Percentiles rank a stretch among this genome's conserved stretches.
Conservation (phyloP, 2,113 vertebrate genomes). For the Lepisosteus osseus region DNA sequence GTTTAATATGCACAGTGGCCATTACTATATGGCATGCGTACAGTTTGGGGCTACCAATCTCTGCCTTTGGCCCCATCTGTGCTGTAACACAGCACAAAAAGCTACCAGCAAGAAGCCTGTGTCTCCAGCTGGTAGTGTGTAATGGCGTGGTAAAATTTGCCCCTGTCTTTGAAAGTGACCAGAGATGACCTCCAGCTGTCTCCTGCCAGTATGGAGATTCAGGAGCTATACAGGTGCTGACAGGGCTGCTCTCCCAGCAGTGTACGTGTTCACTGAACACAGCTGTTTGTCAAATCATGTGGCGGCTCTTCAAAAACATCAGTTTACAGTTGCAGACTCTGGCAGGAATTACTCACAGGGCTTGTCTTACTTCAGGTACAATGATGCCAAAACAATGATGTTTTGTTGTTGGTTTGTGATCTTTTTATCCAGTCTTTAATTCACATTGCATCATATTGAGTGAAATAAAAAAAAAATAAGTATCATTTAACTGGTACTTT, state of each 20-base stretch:
- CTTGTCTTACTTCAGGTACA: neutral
- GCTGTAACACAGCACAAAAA: too few species aligned
- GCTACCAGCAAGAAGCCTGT: neutral
- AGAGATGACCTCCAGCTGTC: neutral
- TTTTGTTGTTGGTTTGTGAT: neutral
- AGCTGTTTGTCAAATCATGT: constrained; percentile 68
- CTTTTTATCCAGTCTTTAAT: neutral
- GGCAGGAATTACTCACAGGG: constrained; percentile 68
- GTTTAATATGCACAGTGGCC: too few species aligned
- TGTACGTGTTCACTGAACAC: constrained; percentile 59
- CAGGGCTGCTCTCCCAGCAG: constrained; percentile 44
- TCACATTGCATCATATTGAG: neutral
- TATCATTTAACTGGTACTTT: neutral
- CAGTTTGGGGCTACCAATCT: too few species aligned
- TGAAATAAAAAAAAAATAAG: neutral
- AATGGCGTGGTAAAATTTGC: neutral
- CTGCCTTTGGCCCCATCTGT: too few species aligned
- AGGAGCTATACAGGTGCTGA: constrained; percentile 59
- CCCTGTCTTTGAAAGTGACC: neutral
- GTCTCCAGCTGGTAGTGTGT: neutral
- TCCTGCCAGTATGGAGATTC: neutral
- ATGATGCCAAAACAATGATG: neutral
- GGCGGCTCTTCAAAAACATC: constrained; percentile 63
- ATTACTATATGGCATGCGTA: too few species aligned
- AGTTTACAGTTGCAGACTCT: constrained; percentile 65